These are phyloP conservation scores for Drosophila varians DNA, from an alignment of 1,140 invertebrate species.

Conservation along the genomic window DNA sequence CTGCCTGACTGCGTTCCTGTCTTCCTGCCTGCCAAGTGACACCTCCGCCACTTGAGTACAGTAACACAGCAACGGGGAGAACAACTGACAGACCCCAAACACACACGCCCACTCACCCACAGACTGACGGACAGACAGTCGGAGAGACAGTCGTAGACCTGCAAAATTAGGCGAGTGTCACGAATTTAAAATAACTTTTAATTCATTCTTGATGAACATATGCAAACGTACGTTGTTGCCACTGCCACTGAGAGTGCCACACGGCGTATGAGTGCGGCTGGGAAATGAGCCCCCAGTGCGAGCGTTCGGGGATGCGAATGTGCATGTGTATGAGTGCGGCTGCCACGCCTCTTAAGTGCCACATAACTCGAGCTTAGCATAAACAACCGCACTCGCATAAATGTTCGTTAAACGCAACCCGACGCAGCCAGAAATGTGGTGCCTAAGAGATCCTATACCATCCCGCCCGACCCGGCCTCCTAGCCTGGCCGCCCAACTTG, in stretches of 20 bases:
- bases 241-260: conserved; percentile 37
- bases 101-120: conserved; percentile 21
- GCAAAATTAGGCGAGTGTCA: conserved; percentile 80
- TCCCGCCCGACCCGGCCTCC: background rate
- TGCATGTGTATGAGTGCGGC: conserved; percentile 11
- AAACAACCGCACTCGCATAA: conserved; percentile 78
- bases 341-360: conserved; percentile 71
- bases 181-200: conserved; percentile 83
- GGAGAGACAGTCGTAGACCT: conserved; percentile 36
- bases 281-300: conserved; percentile 60
- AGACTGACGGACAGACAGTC: background rate
- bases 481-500: conserved; percentile 19
- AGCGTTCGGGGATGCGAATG: background rate
- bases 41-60: conserved; percentile 71
- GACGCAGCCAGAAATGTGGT: conserved; percentile 8
- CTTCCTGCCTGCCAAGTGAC: conserved; percentile 68
- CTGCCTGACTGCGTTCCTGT: background rate
- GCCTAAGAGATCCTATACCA: background rate
- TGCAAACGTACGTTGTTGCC: conserved; percentile 32
- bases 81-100: conserved; percentile 21
- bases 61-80: conserved; percentile 35
- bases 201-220: conserved; percentile 79
- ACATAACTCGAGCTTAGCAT: conserved; percentile 78
- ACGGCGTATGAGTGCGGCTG: conserved; percentile 68
- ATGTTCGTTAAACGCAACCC: conserved; percentile 73